Evolutionary conservation across 2,113 vertebrate genomes (phyloP).

Genomic region (Leucoraja erinaceus): DNA sequence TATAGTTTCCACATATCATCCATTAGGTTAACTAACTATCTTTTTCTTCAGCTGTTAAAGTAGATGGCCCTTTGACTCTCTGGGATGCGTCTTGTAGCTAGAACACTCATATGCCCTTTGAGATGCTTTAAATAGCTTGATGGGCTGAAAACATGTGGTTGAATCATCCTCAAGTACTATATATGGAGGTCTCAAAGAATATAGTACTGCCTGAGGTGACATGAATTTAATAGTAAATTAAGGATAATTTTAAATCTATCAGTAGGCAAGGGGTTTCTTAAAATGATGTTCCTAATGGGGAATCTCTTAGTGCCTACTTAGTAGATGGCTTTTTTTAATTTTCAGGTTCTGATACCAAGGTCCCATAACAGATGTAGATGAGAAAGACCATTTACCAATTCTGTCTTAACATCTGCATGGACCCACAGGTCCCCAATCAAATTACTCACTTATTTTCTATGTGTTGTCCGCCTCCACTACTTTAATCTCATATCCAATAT

Average conservation of each 20-base stretch:
- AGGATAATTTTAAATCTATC: not conserved
- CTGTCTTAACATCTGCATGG: not conserved
- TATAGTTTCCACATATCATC: not conserved
- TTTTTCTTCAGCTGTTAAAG: not conserved
- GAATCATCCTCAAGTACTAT: not conserved
- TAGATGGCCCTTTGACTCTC: not conserved
- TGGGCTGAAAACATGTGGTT: not conserved
- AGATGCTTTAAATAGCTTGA: constrained; percentile 12
- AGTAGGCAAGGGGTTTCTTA: not conserved
- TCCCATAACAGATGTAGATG: not conserved
- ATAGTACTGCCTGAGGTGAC: not conserved
- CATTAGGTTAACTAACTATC: not conserved
- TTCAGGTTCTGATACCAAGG: not conserved
- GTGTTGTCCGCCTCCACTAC: not conserved
- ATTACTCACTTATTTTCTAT: not conserved
- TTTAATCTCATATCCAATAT: not conserved
- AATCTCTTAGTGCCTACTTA: not conserved
- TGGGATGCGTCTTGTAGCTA: not conserved
- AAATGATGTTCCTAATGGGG: not conserved
- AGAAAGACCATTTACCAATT: not conserved
- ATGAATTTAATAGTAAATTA: not conserved
- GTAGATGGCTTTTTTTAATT: not conserved
- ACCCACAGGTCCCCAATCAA: not conserved
- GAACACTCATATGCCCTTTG: not conserved
- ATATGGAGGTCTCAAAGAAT: not conserved